phyloP scores from a whole-genome alignment of 2,113 vertebrate species.

The Connochaetes taurinus region DNA sequence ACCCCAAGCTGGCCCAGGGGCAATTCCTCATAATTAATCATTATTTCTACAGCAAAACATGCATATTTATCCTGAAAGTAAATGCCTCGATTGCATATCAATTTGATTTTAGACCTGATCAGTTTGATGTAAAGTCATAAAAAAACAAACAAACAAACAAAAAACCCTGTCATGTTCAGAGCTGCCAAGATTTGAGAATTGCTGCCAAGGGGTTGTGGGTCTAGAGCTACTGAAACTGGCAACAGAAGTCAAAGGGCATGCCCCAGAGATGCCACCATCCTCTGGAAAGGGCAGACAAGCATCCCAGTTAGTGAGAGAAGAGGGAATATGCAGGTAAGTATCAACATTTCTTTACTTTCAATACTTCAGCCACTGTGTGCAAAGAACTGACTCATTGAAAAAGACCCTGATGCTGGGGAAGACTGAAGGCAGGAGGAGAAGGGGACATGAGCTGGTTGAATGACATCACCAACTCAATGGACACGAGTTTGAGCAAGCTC shows the following conservation, averaged over 20 bases:
- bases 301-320: neutral
- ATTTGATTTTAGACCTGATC: neutral
- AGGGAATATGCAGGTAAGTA: neutral
- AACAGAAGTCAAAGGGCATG: neutral
- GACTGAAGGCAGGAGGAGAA: neutral
- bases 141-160: neutral
- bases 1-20: neutral
- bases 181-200: neutral
- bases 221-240: neutral
- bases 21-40: neutral
- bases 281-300: neutral
- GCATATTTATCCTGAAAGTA: neutral
- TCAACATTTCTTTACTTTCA: neutral
- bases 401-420: neutral
- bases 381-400: neutral
- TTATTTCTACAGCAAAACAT: neutral
- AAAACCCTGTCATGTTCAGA: neutral
- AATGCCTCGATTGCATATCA: neutral
- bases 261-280: neutral
- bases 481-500: neutral
- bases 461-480: neutral
- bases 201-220: neutral
- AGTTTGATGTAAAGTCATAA: neutral
- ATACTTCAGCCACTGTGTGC: neutral
- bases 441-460: neutral